Evolutionary conservation across 2,797 vertebrate species (phyloP), one percentile per base, ranked within the genome.

Genomic region (Spea hammondii): DNA sequence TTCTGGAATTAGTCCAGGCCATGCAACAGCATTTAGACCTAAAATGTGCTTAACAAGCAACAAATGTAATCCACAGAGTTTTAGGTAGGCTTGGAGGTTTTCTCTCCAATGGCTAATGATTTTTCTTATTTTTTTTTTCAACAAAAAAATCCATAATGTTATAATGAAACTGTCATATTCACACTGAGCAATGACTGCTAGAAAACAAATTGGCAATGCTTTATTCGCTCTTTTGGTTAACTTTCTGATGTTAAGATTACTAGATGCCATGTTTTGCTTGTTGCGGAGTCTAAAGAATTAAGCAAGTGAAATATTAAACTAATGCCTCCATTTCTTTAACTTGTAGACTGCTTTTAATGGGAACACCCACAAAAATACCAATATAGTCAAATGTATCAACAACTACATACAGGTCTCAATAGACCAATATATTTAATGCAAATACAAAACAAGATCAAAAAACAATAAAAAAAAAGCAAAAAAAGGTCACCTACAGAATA

Each of bases 161-260:
- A 5, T 78, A 64, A 71, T 78, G 76, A 70, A 62, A 11, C 32
- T 71, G 76, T 78, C 57, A 78, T 62, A n/a, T 45, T 53, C 4
- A 13, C 6, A 32, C 59, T 64, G 67, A 71, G 50, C 57, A 64
- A 70, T 70, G 57, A 17, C 13, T 62, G 67, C 49, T 50, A 5
- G 66, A 9, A 51, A 13, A 48, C 9, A 51, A 64, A 48, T n/a
- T 47, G 48, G 47, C 68, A 32, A 12, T 11, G 4, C 8, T 51
- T 53, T n/a, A 14, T 53, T 70, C 6, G 6, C 46, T n/a, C 46
- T 3, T 5, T n/a, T 70, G 53, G n/a, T 51, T 53, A 70, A 32
- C 32, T 32, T 32, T 32, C 32, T 32, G 32, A 32, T 32, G 32
- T 32, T 32, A 32, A 32, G 32, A 32, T 10, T 57, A 60, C 1